Conservation (phyloP, 2,797 vertebrate genomes). For the Saxicola maurus region DNA sequence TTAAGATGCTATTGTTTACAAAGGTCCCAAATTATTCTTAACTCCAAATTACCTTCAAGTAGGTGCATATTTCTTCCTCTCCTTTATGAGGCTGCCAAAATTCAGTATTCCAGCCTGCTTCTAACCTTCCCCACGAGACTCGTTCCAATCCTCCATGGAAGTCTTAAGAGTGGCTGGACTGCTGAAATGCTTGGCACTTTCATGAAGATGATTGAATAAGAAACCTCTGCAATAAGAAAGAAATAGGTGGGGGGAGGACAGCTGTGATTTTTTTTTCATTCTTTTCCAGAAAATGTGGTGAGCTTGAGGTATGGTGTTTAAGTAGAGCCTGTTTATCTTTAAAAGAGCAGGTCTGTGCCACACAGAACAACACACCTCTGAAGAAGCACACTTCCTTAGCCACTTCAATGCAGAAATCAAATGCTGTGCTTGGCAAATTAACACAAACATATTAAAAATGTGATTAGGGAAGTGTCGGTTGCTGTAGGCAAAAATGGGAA, state of each 20-base stretch:
- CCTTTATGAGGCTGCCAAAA: conserved; percentile 45
- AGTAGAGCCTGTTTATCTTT: neutral
- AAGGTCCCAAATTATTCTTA: conserved; percentile 44
- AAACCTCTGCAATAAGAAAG: neutral
- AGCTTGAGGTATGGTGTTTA: neutral
- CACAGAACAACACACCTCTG: neutral
- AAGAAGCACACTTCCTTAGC: neutral
- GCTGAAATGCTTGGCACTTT: conserved; percentile 24
- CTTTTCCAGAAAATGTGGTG: neutral
- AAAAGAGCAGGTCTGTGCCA: neutral
- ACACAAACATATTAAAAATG: neutral
- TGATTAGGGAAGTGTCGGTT: neutral
- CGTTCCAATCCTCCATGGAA: conserved; percentile 3
- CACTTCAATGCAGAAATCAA: neutral
- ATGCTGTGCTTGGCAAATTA: neutral
- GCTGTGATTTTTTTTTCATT: neutral
- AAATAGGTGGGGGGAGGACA: neutral
- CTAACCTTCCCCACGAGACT: conserved; percentile 28
- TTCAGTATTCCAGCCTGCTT: conserved; percentile 12
- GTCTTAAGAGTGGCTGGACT: neutral
- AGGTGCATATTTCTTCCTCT: conserved; percentile 38
- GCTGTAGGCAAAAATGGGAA: neutral
- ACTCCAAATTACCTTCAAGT: conserved; percentile 27
- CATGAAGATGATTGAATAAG: conserved; percentile 48
- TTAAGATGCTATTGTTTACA: conserved; percentile 47